Percentiles rank a stretch among this genome's conserved stretches.
Evolutionary conservation across 2,888 invertebrate genomes (phyloP).

Genomic region (Tetranychus piercei): DNA sequence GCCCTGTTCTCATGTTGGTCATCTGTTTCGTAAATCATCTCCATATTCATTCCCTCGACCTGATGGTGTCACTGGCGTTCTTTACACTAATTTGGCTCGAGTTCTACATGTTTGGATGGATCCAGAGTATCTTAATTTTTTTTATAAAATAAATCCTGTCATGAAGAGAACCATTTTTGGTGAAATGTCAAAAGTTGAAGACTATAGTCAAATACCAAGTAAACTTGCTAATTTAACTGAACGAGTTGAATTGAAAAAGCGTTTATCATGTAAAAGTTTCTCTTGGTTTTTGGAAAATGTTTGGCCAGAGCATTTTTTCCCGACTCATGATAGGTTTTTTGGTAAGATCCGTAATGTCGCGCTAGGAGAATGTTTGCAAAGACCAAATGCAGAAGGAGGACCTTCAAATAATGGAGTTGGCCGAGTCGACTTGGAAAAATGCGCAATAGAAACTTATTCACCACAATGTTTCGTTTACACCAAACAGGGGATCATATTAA

Average conservation of each 20-base stretch:
- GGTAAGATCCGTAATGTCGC: slow-evolving; percentile 47
- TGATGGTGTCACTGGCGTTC: slow-evolving; percentile 68
- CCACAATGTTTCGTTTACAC: slow-evolving; percentile 27
- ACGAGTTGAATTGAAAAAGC: slow-evolving; percentile 47
- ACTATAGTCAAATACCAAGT: slow-evolving; percentile 33
- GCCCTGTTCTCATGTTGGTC: slow-evolving; percentile 81
- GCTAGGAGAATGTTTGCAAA: slow-evolving; percentile 44
- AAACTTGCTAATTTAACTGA: slow-evolving; percentile 28
- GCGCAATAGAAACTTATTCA: slow-evolving; percentile 39
- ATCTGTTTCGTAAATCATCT: slow-evolving; percentile 73
- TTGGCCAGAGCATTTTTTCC: slow-evolving; percentile 92
- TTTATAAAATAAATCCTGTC: slow-evolving; percentile 61
- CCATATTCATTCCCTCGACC: slow-evolving; percentile 63
- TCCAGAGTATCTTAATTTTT: slow-evolving; percentile 73
- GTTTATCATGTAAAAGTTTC: slow-evolving; percentile 63
- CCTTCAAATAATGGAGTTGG: slow-evolving; percentile 43
- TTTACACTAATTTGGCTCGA: slow-evolving; percentile 72
- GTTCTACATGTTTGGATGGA: slow-evolving; percentile 97
- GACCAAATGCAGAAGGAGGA: slow-evolving; percentile 41
- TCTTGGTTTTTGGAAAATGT: slow-evolving; percentile 82
- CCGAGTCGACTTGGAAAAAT: slow-evolving; percentile 47
- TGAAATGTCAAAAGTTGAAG: neutral
- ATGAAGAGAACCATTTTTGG: slow-evolving; percentile 20
- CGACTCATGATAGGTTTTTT: slow-evolving; percentile 64
- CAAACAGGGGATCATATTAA: slow-evolving; percentile 49